phyloP scores from a whole-genome alignment of 1,140 invertebrate species.

The Ptiloglossa arizonensis region DNA sequence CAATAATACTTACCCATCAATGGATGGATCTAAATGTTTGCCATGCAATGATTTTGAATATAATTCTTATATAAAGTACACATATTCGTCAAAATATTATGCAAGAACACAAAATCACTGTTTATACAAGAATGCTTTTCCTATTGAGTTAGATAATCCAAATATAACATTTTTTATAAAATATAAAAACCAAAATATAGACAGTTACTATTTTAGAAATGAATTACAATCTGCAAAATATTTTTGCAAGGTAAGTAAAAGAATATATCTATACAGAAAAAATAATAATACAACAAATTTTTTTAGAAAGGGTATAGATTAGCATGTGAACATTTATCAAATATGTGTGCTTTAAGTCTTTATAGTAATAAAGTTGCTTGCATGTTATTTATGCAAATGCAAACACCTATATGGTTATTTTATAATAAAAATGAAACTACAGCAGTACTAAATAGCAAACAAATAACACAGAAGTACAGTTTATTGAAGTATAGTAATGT shows the following conservation, averaged over 20 bases:
- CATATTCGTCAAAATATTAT: conserved; percentile 66
- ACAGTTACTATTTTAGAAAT: conserved; percentile 81
- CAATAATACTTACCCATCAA: conserved; percentile 77
- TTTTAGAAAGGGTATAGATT: conserved; percentile 81
- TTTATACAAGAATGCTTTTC: conserved; percentile 68
- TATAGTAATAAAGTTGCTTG: conserved; percentile 82
- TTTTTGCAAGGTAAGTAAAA: conserved; percentile 81
- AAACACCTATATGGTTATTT: conserved; percentile 82
- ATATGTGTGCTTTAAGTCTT: conserved; percentile 86
- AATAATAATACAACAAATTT: conserved; percentile 36
- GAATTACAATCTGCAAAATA: conserved; percentile 80
- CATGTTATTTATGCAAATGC: conserved; percentile 80
- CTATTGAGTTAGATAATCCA: conserved; percentile 72
- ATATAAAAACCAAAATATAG: conserved; percentile 73
- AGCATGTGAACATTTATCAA: conserved; percentile 87
- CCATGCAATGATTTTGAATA: conserved; percentile 72
- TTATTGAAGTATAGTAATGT: conserved; percentile 79
- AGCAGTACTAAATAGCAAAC: conserved; percentile 80
- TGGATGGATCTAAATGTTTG: conserved; percentile 75
- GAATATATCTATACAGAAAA: not conserved
- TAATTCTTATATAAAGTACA: conserved; percentile 67
- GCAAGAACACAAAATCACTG: conserved; percentile 77
- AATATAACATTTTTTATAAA: conserved; percentile 75
- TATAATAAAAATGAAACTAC: conserved; percentile 81
- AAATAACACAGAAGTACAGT: conserved; percentile 82